phyloP scores from a whole-genome alignment of 2,113 vertebrate species.

The Heptranchias perlo region DNA sequence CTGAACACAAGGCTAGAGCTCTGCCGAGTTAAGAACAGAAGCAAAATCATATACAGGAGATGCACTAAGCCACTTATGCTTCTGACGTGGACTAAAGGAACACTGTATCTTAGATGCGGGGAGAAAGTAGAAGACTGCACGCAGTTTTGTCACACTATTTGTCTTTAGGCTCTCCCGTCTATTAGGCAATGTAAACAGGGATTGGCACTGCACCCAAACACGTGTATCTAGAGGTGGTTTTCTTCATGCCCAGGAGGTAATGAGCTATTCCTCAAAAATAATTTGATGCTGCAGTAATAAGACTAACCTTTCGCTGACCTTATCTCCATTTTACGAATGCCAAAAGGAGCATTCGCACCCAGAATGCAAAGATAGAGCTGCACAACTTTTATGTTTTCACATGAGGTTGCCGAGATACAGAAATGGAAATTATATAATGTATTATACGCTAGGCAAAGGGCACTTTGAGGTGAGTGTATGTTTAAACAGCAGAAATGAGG shows the following conservation, averaged over 20 bases:
- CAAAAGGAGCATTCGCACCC: not conserved
- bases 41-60: no score
- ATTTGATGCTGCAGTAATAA: not conserved
- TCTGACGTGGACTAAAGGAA: not conserved
- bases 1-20: not conserved
- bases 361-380: not conserved
- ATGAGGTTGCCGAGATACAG: not conserved
- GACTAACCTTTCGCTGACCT: not conserved
- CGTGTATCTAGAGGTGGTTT: not conserved
- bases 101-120: not conserved
- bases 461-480: conserved; percentile 13
- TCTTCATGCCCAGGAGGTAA: not conserved
- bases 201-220: not conserved
- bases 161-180: not conserved
- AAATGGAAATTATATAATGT: not conserved
- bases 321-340: not conserved
- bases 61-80: not conserved
- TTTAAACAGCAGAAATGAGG: conserved; percentile 1
- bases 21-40: not conserved
- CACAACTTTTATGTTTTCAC: not conserved
- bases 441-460: not conserved
- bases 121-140: not conserved
- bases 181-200: not conserved
- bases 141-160: not conserved
- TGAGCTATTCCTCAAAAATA: not conserved